These are phyloP conservation scores for Mico argentatus DNA, from an alignment of 2,797 vertebrate genomes.

Conservation along the genomic window DNA sequence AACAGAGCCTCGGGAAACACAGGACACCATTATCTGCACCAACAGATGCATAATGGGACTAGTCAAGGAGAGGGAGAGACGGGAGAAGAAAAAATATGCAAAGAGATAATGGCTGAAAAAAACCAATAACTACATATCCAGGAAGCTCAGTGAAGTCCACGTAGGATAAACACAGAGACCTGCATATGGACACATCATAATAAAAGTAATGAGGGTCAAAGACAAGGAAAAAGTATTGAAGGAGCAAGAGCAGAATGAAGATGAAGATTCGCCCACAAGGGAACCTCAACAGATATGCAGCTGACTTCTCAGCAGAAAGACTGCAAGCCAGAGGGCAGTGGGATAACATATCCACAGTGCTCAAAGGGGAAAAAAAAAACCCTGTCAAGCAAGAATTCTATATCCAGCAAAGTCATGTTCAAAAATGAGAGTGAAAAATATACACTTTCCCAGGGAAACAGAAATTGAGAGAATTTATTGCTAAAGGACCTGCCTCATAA, in stretches of 20 bases:
- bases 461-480: not conserved
- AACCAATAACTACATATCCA: not conserved
- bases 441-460: not conserved
- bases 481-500: not conserved
- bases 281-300: not conserved
- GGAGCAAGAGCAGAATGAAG: not conserved
- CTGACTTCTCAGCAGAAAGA: not conserved
- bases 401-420: not conserved
- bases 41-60: not conserved
- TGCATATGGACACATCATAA: not conserved
- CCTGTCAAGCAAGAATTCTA: not conserved
- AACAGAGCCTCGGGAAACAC: fast-evolving
- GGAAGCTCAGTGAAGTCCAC: not conserved
- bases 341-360: not conserved
- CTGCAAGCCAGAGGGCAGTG: not conserved
- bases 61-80: not conserved
- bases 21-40: not conserved
- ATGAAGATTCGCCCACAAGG: not conserved
- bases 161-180: not conserved
- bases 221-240: not conserved
- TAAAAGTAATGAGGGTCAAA: not conserved
- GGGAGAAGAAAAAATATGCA: not conserved
- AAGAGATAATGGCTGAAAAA: not conserved
- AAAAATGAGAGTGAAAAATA: not conserved
- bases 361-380: not conserved